Conservation (phyloP, 2,888 invertebrate genomes). For the Blera fallax region DNA sequence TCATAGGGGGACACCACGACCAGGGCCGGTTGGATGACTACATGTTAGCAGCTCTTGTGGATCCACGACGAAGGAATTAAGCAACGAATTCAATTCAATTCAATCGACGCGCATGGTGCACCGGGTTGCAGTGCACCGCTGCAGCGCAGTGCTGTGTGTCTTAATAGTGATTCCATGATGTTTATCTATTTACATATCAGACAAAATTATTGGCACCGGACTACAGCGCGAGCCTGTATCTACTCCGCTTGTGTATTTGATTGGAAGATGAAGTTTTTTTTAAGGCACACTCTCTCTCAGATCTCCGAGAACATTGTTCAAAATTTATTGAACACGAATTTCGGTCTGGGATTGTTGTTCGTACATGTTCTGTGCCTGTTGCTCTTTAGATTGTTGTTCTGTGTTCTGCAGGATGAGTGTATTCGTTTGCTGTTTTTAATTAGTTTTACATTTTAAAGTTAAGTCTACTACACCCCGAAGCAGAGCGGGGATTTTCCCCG, state of each 20-base stretch:
- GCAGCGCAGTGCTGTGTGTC: constrained; percentile 51
- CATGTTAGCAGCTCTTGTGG: background rate
- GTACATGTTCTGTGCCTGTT: constrained; percentile 48
- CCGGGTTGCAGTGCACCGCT: constrained; percentile 19
- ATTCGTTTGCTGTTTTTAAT: constrained; percentile 61
- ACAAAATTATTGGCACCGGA: constrained; percentile 73
- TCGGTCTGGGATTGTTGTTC: constrained; percentile 68
- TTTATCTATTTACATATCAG: constrained; percentile 72
- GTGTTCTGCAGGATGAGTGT: constrained; percentile 36
- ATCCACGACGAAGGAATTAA: constrained; percentile 60
- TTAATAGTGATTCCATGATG: constrained; percentile 72
- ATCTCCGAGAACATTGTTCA: constrained; percentile 49
- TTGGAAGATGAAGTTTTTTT: constrained; percentile 54
- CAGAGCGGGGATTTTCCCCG: background rate
- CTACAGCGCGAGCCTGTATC: constrained; percentile 31
- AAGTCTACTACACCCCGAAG: too few species aligned
- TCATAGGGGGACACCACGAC: constrained; percentile 71
- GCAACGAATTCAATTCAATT: constrained; percentile 72
- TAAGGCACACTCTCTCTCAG: constrained; percentile 1
- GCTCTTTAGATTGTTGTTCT: constrained; percentile 35
- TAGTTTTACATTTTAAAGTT: constrained; percentile 54
- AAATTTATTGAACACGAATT: constrained; percentile 75
- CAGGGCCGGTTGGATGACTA: constrained; percentile 27
- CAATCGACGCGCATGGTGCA: constrained; percentile 64
- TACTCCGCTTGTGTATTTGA: constrained; percentile 27